phyloP scores from a whole-genome alignment of 2,888 invertebrate genomes.

The Hyles lineata region DNA sequence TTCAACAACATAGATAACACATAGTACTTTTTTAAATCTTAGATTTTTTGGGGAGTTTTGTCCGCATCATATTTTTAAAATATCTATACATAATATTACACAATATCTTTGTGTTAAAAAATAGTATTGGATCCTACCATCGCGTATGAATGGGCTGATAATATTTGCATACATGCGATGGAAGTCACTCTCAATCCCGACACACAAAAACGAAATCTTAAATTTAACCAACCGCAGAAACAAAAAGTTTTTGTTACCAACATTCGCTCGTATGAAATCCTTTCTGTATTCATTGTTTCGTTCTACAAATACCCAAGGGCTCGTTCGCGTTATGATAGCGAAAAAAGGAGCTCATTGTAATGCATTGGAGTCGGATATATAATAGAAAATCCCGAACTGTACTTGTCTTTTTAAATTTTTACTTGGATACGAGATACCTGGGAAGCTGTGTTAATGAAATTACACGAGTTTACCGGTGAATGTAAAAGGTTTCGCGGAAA shows the following conservation, averaged over 20 bases:
- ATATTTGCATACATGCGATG: slow-evolving; percentile 18
- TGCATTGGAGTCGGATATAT: slow-evolving; percentile 50
- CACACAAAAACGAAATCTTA: slow-evolving; percentile 34
- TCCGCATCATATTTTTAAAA: no score
- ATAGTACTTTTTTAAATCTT: no score
- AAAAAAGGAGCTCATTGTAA: slow-evolving; percentile 55
- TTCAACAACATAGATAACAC: no score
- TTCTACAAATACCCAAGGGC: slow-evolving; percentile 47
- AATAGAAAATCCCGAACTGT: slow-evolving; percentile 36
- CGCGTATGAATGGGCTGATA: background rate
- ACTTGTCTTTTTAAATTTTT: slow-evolving; percentile 26
- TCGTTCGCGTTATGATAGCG: slow-evolving; percentile 52
- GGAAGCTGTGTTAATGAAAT: slow-evolving; percentile 18
- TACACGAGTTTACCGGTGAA: slow-evolving; percentile 1
- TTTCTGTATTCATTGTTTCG: slow-evolving; percentile 59
- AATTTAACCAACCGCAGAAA: slow-evolving; percentile 32
- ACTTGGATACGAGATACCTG: slow-evolving; percentile 13
- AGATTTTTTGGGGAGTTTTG: no score
- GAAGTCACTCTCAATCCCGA: slow-evolving; percentile 2
- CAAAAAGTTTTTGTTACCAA: slow-evolving; percentile 34
- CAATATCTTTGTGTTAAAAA: background rate
- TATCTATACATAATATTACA: no score
- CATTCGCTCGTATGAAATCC: slow-evolving; percentile 37
- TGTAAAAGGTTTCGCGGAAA: slow-evolving; percentile 13
- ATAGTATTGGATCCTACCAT: background rate